Evolutionary conservation across 2,797 vertebrate species (phyloP).

Genomic region (Notamacropus eugenii): DNA sequence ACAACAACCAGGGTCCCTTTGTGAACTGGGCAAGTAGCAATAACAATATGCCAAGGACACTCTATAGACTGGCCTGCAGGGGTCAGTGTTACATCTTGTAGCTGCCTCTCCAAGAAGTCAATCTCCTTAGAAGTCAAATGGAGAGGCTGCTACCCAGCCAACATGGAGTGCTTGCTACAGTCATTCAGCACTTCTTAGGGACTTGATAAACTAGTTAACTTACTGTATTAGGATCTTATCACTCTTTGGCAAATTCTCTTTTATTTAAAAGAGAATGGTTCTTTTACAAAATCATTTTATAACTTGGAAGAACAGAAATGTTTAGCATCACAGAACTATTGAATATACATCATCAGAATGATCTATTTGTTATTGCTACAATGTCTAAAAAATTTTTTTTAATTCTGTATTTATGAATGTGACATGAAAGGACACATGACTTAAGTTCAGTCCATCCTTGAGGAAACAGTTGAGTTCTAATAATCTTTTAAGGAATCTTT

Average conservation of each 20-base stretch:
- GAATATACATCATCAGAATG: conserved; percentile 9
- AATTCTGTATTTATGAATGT: conserved; percentile 35
- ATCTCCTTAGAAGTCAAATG: conserved; percentile 1
- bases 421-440: background rate
- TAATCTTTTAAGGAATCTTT: background rate
- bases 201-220: background rate
- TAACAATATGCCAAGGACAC: background rate
- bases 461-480: background rate
- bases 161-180: background rate
- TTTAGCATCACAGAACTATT: conserved; percentile 10
- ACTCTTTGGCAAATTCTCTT: conserved; percentile 14
- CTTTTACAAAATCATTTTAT: conserved; percentile 59
- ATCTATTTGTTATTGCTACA: conserved; percentile 18
- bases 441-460: background rate
- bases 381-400: conserved; percentile 30
- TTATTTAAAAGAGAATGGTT: background rate
- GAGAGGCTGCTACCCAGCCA: conserved; percentile 26
- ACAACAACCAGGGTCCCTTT: background rate
- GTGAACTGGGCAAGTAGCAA: conserved; percentile 32
- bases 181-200: background rate
- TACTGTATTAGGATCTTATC: conserved; percentile 16
- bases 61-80: conserved; percentile 28
- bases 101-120: conserved; percentile 26
- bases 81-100: conserved; percentile 31
- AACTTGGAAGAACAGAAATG: conserved; percentile 43